Conservation (phyloP, 2,797 vertebrate genomes). For the Phataginus tricuspis region DNA sequence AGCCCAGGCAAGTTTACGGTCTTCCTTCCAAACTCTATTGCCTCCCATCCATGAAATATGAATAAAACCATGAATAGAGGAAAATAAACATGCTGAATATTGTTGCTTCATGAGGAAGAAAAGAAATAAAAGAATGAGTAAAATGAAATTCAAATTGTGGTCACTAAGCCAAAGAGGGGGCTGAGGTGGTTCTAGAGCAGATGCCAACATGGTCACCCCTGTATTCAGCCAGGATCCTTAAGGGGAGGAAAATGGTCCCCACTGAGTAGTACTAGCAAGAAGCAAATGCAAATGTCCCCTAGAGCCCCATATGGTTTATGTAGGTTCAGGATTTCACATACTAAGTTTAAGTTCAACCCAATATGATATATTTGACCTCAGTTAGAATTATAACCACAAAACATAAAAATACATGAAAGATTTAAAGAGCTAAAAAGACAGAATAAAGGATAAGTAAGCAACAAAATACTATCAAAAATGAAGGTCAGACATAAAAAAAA, state of each 20-base stretch:
- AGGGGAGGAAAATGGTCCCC: background rate
- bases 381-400: background rate
- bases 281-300: background rate
- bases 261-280: background rate
- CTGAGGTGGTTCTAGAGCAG: background rate
- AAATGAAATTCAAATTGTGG: background rate
- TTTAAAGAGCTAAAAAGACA: background rate
- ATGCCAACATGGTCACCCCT: background rate
- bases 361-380: background rate
- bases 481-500: background rate
- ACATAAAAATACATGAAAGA: background rate
- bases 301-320: background rate
- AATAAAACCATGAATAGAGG: background rate
- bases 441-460: background rate
- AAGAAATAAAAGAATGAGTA: background rate
- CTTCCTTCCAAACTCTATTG: background rate
- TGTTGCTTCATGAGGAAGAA: background rate
- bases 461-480: background rate
- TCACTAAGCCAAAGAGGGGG: background rate
- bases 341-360: background rate
- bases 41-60: background rate
- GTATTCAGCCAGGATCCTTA: background rate
- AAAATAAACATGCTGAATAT: background rate
- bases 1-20: background rate
- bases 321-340: background rate